Evolutionary conservation across 1,140 invertebrate genomes (phyloP), one percentile per base, ranked within the genome.

Genomic region (Musca vetustissima): DNA sequence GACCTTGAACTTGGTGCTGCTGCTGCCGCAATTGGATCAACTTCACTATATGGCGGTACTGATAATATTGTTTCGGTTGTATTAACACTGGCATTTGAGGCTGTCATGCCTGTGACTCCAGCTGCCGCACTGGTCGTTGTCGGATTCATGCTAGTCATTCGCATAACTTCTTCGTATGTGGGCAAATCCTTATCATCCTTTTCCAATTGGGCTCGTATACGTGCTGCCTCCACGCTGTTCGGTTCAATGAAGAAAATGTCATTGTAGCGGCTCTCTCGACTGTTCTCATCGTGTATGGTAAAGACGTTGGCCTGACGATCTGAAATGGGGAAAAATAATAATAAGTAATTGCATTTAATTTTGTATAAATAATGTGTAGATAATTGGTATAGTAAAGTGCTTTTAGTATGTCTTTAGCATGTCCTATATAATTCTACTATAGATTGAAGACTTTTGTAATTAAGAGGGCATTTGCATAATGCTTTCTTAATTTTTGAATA

Each of bases 181-280:
- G 79, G 79, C 68, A 81, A 68, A 17, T 81, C 79, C 64, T 80
- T 81, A 11, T 81, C 79, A 61, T 81, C 79, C 64, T 81, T 81
- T 15, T 80, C 77, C 47, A 79, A 67, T 66, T 81, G 78, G 11
- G 78, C 75, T 9, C 76, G 78, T 24, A 80, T 80, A 53, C 78
- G 76, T 21, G 75, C 76, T 2, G 78, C 75, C 53, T 80, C 78
- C 24, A 68, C 73, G 47, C 75, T 74, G 25, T 72, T 76, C 0
- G 78, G 78, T 43, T 80, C 78, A 22, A 80, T 76, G 24, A 74
- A 80, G 69, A 75, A 80, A 49, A 80, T 79, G 21, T 80, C 78
- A 9, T 72, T 71, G 67, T 69, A 80, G 21, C 74, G 75, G 8
- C 19, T 24, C 3, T 68, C 67, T 19, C 28, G 43, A 7, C 71